Conservation (phyloP, 1,140 invertebrate genomes). For the Drosophila auraria region DNA sequence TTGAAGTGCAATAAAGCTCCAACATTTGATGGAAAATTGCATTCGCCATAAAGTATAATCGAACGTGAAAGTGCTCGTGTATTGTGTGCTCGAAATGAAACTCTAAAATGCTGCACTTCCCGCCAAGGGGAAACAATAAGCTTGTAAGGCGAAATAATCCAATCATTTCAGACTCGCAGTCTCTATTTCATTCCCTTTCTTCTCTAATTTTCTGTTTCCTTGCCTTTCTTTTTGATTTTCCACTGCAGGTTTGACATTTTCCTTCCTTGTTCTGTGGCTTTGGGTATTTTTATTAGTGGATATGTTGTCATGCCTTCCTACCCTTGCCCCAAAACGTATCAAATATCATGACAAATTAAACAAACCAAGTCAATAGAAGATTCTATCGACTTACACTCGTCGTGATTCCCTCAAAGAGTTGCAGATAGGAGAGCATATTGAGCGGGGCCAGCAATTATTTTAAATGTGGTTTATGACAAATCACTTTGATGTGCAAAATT, state of each 20-base stretch:
- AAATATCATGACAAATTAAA: slow-evolving; percentile 38
- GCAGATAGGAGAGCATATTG: background rate
- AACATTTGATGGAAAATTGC: slow-evolving; percentile 12
- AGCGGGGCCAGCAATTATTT: slow-evolving; percentile 36
- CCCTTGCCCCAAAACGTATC: slow-evolving; percentile 1
- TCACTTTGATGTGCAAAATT: slow-evolving; percentile 30
- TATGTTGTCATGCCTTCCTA: background rate
- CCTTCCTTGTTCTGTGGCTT: slow-evolving; percentile 13
- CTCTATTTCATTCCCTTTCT: background rate
- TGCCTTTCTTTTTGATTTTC: background rate
- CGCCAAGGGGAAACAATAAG: slow-evolving; percentile 14
- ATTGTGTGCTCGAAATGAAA: slow-evolving; percentile 6
- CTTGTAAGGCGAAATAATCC: slow-evolving; percentile 27
- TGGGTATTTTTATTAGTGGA: slow-evolving; percentile 7
- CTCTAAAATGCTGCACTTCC: background rate
- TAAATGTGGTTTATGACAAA: slow-evolving; percentile 39
- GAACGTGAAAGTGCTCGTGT: slow-evolving; percentile 6
- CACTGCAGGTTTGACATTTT: slow-evolving; percentile 1
- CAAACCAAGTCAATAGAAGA: slow-evolving; percentile 14
- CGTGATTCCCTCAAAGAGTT: slow-evolving; percentile 30
- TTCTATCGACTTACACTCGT: slow-evolving; percentile 14
- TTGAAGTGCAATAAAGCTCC: background rate
- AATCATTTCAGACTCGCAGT: slow-evolving; percentile 54
- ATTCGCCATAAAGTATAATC: slow-evolving; percentile 3
- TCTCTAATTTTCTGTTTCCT: background rate